Evolutionary conservation across 1,140 invertebrate species (phyloP).

Genomic region (Helicoverpa armigera): DNA sequence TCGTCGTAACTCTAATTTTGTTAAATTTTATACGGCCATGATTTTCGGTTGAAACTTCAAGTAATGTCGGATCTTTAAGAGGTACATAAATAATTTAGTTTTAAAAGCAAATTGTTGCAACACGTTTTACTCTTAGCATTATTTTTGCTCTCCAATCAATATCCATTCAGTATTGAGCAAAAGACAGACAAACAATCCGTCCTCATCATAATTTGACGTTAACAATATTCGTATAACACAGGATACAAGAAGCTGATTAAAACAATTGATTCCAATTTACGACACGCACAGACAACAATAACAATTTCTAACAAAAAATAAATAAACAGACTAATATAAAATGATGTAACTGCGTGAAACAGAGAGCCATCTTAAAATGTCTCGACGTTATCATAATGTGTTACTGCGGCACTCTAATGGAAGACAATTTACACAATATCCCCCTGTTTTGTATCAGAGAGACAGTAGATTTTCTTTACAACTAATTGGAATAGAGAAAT

Average conservation of each 20-base stretch:
- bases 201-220: too few species aligned
- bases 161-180: too few species aligned
- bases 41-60: neutral
- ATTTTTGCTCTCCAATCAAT: too few species aligned
- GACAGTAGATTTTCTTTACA: too few species aligned
- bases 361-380: neutral
- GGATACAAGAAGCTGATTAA: too few species aligned
- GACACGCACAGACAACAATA: neutral
- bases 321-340: neutral
- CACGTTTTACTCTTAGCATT: too few species aligned
- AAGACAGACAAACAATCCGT: too few species aligned
- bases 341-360: neutral
- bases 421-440: neutral
- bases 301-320: neutral
- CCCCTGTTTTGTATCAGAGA: neutral
- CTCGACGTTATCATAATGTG: conserved; percentile 8
- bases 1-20: conserved; percentile 53
- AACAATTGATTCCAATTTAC: neutral
- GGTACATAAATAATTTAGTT: neutral
- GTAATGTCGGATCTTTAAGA: neutral
- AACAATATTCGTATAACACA: too few species aligned
- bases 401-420: neutral
- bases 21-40: neutral
- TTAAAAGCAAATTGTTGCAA: neutral
- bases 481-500: too few species aligned